Base-by-base conservation (phyloP, 2,797 vertebrate genomes). In the Pseudochromis fuscus region DNA sequence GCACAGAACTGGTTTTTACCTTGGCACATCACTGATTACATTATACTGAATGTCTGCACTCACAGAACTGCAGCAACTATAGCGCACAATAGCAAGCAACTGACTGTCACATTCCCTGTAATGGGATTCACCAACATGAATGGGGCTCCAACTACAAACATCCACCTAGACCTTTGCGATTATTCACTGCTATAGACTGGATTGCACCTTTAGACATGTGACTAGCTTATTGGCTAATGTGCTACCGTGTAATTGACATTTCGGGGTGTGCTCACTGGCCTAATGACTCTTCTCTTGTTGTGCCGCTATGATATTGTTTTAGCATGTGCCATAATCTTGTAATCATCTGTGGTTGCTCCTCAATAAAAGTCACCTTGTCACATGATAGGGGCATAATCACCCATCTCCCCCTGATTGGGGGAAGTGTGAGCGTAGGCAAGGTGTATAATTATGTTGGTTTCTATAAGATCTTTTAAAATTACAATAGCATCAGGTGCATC, bases 41-140 rank as follows among this genome's bases (percentile, higher is more conserved):
- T 28, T 60, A 58, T 31, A 18, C 42, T 40, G 28, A 42, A 7
- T 58, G 16, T 8, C 10, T 45, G 9, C 4, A 64, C n/a, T n/a
- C n/a, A n/a, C n/a, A n/a, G n/a, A n/a, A 30, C 28, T 40, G 10
- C 51, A 49, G 16, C 27, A 58, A 53, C 72, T 66, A 25, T 35
- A 61, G 42, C 58, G 37, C 18, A 30, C 27, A 51, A 21, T 48
- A 30, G 40, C 3, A 56, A 50, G 40, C 44, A 50, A n/a, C n/a
- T n/a, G n/a, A n/a, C n/a, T n/a, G n/a, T n/a, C n/a, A n/a, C n/a
- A n/a, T 55, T 42, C 18, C 8, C 23, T 11, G 10, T 42, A 6
- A 23, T 60, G 21, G 21, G 31, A n/a, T 1, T 59, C 42, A 48
- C 24, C 5, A 1, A 55, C 24, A 25, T 19, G 48, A 45, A 30